A percentile compares a stretch with the other conserved stretches of the same genome.
These are phyloP conservation scores for Ectemnius continuus DNA, from an alignment of 2,888 invertebrate genomes.

Conservation along the genomic window DNA sequence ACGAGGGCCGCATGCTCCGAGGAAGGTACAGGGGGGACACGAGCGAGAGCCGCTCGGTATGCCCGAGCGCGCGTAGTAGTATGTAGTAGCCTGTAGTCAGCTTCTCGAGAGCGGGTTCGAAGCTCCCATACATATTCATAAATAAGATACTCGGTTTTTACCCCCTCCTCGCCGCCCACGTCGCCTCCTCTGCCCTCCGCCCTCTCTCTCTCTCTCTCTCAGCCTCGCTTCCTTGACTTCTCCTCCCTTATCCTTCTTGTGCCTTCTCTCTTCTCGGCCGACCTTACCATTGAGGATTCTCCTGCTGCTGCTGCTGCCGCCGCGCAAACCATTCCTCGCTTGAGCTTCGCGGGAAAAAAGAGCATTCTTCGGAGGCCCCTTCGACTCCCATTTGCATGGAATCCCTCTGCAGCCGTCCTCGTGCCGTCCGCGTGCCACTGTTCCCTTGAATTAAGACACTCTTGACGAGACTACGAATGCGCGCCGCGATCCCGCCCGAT, in stretches of 20 bases:
- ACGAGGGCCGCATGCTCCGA: conserved; percentile 11
- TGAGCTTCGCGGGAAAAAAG: conserved; percentile 25
- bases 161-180: conserved; percentile 14
- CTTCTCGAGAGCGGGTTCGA: conserved; percentile 40
- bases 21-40: conserved; percentile 17
- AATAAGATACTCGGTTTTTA: conserved; percentile 67
- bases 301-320: too few species aligned
- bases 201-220: conserved; percentile 4
- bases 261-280: background rate
- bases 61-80: conserved; percentile 27
- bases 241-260: conserved; percentile 2
- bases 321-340: conserved; percentile 6
- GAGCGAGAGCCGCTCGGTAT: conserved; percentile 9
- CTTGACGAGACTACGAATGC: conserved; percentile 48
- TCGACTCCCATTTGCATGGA: conserved; percentile 66
- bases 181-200: background rate
- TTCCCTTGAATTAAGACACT: conserved; percentile 68
- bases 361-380: conserved; percentile 14
- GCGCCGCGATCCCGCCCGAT: conserved; percentile 11
- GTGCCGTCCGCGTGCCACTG: conserved; percentile 30
- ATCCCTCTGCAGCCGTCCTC: conserved; percentile 40
- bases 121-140: conserved; percentile 73
- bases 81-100: conserved; percentile 45
- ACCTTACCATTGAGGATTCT: too few species aligned
- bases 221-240: background rate